phyloP scores from a whole-genome alignment of 2,113 vertebrate genomes.

The Xerus inauris region DNA sequence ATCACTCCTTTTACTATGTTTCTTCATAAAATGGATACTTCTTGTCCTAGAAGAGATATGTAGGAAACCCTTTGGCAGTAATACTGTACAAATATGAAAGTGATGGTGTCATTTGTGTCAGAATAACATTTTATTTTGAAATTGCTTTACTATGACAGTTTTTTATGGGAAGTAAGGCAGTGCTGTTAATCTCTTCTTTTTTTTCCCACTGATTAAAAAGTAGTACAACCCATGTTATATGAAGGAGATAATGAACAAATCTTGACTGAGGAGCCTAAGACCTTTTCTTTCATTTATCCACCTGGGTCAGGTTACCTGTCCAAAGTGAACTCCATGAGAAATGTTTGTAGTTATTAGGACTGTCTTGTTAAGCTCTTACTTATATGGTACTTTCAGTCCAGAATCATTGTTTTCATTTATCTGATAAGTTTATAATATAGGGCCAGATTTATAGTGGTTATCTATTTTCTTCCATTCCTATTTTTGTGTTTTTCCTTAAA shows the following conservation, averaged over 20 bases:
- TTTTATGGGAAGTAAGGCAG: conserved; percentile 13
- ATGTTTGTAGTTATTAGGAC: background rate
- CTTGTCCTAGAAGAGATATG: background rate
- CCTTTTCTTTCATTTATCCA: background rate
- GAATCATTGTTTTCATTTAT: conserved; percentile 44
- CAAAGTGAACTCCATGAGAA: background rate
- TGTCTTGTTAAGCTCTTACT: background rate
- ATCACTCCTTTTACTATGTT: background rate
- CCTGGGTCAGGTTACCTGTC: conserved; percentile 31
- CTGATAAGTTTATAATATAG: background rate
- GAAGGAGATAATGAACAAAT: conserved; percentile 8
- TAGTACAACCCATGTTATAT: background rate
- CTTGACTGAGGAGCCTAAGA: background rate
- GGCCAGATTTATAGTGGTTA: background rate
- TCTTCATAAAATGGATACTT: conserved; percentile 7
- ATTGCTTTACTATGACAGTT: background rate
- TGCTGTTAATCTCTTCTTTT: background rate
- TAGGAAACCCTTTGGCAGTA: background rate
- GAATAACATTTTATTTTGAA: background rate
- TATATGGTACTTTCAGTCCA: background rate
- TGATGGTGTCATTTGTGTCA: background rate
- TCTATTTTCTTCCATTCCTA: background rate
- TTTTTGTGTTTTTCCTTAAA: conserved; percentile 9
- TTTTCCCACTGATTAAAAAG: background rate
- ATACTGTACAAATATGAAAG: background rate